Evolutionary conservation across 2,888 invertebrate genomes (phyloP).

Genomic region (Thalpophila matura): DNA sequence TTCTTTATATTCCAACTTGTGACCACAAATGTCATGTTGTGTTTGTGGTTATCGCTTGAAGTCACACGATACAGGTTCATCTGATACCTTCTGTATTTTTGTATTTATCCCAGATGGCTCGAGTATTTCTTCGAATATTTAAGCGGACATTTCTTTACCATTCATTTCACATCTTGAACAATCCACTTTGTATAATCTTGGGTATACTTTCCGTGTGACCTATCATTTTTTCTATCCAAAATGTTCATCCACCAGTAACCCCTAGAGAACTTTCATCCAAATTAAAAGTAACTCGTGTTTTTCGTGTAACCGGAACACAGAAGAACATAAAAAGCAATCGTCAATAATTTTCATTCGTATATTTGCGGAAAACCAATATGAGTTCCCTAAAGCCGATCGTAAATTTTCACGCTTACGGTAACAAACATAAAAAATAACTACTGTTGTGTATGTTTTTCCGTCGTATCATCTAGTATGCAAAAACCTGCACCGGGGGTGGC

Average conservation of each 20-base stretch:
- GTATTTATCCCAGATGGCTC: neutral
- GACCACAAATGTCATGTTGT: constrained; percentile 53
- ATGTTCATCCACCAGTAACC: constrained; percentile 28
- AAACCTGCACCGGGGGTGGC: constrained; percentile 62
- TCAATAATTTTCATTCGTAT: constrained; percentile 66
- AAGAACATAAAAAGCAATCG: constrained; percentile 63
- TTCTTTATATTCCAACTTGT: constrained; percentile 24
- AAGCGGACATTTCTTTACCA: neutral
- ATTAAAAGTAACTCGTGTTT: constrained; percentile 57
- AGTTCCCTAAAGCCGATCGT: constrained; percentile 64
- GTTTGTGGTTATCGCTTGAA: constrained; percentile 45
- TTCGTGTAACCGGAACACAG: constrained; percentile 49
- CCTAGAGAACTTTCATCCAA: constrained; percentile 58
- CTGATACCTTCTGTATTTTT: constrained; percentile 28
- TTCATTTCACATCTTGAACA: neutral
- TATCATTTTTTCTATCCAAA: constrained; percentile 9
- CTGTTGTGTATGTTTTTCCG: constrained; percentile 65
- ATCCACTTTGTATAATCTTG: neutral
- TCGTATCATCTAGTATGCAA: constrained; percentile 68
- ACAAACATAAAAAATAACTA: constrained; percentile 67
- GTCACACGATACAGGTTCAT: constrained; percentile 22
- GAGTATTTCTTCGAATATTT: neutral
- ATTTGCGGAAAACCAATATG: constrained; percentile 65
- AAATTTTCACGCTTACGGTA: constrained; percentile 65
- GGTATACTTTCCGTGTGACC: neutral